A percentile compares a stretch with the other conserved stretches of the same genome.
Conservation (phyloP, 2,113 vertebrate genomes). For the Equus quagga region DNA sequence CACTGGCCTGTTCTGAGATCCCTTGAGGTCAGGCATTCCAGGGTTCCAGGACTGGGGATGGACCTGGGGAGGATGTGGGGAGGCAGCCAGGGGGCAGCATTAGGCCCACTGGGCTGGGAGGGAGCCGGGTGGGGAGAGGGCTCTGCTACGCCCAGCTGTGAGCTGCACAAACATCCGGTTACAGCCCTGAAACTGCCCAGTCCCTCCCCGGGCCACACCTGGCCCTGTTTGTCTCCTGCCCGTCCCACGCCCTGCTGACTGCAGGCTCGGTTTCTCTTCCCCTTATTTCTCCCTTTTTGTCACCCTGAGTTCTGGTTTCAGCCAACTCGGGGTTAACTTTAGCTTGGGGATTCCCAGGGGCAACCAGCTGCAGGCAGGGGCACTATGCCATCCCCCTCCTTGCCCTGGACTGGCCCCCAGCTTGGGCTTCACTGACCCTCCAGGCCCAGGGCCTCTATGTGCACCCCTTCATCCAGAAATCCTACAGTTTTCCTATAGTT, state of each 20-base stretch:
- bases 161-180: conserved; percentile 41
- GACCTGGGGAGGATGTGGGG: neutral
- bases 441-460: neutral
- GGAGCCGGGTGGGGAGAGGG: fast-evolving
- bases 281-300: conserved; percentile 6
- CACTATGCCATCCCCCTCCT: neutral
- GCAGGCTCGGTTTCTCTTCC: neutral
- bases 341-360: neutral
- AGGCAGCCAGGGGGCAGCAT: neutral
- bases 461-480: neutral
- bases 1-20: neutral
- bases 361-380: neutral
- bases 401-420: too few species aligned
- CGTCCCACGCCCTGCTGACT: neutral
- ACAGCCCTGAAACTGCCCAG: neutral
- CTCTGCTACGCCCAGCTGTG: neutral
- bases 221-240: conserved; percentile 69
- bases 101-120: neutral
- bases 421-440: neutral
- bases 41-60: neutral
- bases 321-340: conserved; percentile 40
- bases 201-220: neutral
- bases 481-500: neutral
- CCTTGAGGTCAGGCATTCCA: neutral
- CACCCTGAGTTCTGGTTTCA: conserved; percentile 45